Base-by-base conservation (phyloP, 2,888 invertebrate species). In the Embidobia sp. region DNA sequence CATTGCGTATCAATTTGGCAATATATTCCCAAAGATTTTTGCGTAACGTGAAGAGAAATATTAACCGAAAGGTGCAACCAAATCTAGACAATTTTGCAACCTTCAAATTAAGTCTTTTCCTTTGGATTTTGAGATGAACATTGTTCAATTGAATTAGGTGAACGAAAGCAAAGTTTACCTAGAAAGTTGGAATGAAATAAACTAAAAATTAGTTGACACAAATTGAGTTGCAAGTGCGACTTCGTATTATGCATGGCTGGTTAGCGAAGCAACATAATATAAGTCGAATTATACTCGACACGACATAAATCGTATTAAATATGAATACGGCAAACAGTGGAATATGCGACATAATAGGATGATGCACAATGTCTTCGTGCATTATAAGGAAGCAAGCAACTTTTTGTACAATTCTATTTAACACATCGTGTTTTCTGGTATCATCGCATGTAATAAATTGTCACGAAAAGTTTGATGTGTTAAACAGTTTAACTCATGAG, bases 231-330 rank as follows among this genome's bases (percentile, higher is more conserved):
- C 10, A 16, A 55, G 27, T 29, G n/a, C 22, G 40, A 55, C 27
- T 40, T 26, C 27, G 27, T 16, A 55, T 55, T 33, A 48, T 51
- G 33, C 33, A 51, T 33, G 33, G 51, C 19, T 51, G 51, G 33
- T 51, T 57, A 57, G 42, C 18, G 42, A 19, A 44, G 57, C 42
- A 44, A 42, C 29, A 57, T 42, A 55, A 55, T 55, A 42, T 42
- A 57, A 57, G 57, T 57, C 57, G 42, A 57, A 57, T 31, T 57
- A 57, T 27, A 57, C 42, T 18, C 29, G 42, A 57, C 57, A 57
- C 42, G 29, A 11, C 29, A 16, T 57, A 42, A 57, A 57, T 57
- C 57, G 57, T 42, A 57, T 57, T 57, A 57, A 57, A 57, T 57
- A 27, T 57, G 57, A 42, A 57, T 57, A 57, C 57, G 27, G 26